phyloP scores from a whole-genome alignment of 2,797 vertebrate genomes.

The Typhlichthys eigenmanni region DNA sequence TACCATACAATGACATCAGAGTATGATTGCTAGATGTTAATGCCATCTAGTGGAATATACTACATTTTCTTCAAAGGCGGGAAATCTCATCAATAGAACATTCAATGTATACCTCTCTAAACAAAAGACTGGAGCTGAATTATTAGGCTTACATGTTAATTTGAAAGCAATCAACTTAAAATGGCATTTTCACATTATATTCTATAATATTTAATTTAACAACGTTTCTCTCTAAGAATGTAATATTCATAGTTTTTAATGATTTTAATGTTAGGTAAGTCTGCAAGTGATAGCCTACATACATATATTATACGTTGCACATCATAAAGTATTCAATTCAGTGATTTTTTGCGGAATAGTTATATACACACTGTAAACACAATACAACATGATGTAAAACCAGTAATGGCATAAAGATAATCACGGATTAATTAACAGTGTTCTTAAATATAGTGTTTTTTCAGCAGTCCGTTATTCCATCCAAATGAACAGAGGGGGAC shows the following conservation, averaged over 20 bases:
- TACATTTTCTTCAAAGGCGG: background rate
- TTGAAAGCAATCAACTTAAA: too few relatives aligned
- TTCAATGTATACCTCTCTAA: background rate
- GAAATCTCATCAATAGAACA: background rate
- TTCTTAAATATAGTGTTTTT: constrained; percentile 6
- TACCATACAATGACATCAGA: background rate
- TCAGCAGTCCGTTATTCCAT: constrained; percentile 34
- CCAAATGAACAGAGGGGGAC: constrained; percentile 46
- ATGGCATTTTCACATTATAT: too few relatives aligned
- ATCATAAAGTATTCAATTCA: constrained; percentile 1
- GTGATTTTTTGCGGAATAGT: background rate
- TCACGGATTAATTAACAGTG: background rate
- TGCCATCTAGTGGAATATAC: constrained; percentile 42
- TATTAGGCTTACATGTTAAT: background rate
- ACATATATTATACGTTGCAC: too few relatives aligned
- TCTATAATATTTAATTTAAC: too few relatives aligned
- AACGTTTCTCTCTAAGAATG: too few relatives aligned
- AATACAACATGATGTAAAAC: background rate
- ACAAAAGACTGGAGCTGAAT: background rate
- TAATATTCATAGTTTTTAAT: too few relatives aligned
- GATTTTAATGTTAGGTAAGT: too few relatives aligned
- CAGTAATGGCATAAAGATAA: background rate
- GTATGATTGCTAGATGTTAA: background rate
- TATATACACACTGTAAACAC: background rate
- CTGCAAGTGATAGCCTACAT: too few relatives aligned